Percentiles rank a stretch among this genome's conserved stretches.
Evolutionary conservation across 23 tunicate species (phyloP).

Genomic region (Trididemnum nubilum): DNA sequence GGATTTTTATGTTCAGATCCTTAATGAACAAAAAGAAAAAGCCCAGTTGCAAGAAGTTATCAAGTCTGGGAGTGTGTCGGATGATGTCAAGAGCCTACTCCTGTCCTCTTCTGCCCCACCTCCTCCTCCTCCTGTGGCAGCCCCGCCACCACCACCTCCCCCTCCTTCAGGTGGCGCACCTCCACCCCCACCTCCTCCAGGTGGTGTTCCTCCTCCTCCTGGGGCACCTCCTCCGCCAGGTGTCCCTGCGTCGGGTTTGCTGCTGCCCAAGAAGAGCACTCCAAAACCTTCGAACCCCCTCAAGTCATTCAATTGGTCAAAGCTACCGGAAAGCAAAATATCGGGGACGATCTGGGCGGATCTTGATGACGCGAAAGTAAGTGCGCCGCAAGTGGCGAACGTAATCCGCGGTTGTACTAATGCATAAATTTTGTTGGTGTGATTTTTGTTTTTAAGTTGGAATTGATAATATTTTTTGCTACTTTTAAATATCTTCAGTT

Average conservation of each 20-base stretch:
- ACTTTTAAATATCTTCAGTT: too few species aligned
- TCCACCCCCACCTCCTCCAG: slow-evolving; percentile 83
- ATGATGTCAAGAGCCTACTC: slow-evolving; percentile 53
- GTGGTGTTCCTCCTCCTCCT: slow-evolving; percentile 87
- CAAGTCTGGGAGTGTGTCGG: slow-evolving; percentile 63
- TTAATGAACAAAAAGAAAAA: slow-evolving; percentile 64
- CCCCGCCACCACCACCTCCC: slow-evolving; percentile 73
- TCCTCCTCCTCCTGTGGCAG: slow-evolving; percentile 46
- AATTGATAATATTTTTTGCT: too few species aligned
- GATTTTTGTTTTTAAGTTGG: too few species aligned
- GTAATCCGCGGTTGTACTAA: not conserved
- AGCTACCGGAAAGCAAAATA: slow-evolving; percentile 76
- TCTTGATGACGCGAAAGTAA: slow-evolving; percentile 75
- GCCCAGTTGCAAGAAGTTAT: slow-evolving; percentile 65
- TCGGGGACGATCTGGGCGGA: slow-evolving; percentile 91
- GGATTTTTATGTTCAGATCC: too few species aligned
- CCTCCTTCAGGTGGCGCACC: slow-evolving; percentile 69
- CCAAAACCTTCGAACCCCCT: slow-evolving; percentile 89
- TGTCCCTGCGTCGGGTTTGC: not conserved
- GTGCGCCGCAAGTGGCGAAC: not conserved
- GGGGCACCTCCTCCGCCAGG: slow-evolving; percentile 57
- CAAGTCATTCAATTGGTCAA: slow-evolving; percentile 98
- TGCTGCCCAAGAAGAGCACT: slow-evolving; percentile 63
- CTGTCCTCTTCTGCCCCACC: slow-evolving; percentile 55
- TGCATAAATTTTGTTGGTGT: too few species aligned